Evolutionary conservation across 2,113 vertebrate genomes (phyloP).

Genomic region (Lipotes vexillifer): DNA sequence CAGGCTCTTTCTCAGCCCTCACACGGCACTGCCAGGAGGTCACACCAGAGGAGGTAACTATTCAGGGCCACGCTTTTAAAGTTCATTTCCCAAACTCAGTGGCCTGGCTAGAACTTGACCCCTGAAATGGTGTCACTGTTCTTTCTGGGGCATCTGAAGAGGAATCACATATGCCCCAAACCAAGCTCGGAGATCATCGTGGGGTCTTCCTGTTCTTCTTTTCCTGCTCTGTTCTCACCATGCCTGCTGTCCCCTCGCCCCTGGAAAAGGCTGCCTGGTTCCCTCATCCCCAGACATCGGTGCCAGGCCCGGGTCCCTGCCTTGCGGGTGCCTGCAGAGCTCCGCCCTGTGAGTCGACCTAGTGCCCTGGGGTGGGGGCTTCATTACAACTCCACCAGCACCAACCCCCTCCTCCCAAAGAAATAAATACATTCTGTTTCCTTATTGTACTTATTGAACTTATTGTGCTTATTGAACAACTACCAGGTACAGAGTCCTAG

Average conservation of each 20-base stretch:
- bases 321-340: background rate
- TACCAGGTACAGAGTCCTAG: background rate
- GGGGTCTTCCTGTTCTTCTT: background rate
- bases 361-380: background rate
- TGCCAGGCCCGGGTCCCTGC: background rate
- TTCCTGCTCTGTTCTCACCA: background rate
- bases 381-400: background rate
- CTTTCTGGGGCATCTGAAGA: background rate
- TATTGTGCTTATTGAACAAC: background rate
- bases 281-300: rapidly evolving
- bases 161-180: background rate
- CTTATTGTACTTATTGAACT: no score
- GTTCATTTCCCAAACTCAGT: background rate
- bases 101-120: background rate
- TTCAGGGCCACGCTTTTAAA: background rate
- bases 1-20: background rate
- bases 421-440: background rate
- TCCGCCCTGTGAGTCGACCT: background rate
- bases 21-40: background rate
- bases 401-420: background rate
- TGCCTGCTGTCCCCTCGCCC: background rate
- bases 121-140: background rate
- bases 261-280: background rate
- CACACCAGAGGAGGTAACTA: background rate
- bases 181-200: background rate